Percentiles rank a stretch among this genome's conserved stretches.
phyloP scores from a whole-genome alignment of 2,113 vertebrate genomes.

The Eptesicus fuscus region DNA sequence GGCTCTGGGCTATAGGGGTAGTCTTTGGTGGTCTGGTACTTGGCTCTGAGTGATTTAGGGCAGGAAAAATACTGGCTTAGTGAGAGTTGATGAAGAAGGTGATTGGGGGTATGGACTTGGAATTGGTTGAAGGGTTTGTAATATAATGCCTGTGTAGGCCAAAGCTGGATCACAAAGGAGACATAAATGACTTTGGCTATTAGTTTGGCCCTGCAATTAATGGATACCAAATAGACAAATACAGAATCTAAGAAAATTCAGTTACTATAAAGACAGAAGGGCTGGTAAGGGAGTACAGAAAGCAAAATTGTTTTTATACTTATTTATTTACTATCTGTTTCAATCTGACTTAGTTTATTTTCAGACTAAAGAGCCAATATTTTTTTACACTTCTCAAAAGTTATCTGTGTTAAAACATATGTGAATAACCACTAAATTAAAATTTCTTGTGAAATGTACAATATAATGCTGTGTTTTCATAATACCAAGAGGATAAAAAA shows the following conservation, averaged over 20 bases:
- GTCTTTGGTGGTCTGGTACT: neutral
- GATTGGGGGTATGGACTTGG: neutral
- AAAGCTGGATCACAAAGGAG: neutral
- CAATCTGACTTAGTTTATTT: neutral
- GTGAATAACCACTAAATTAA: conserved; percentile 25
- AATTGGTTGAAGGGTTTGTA: neutral
- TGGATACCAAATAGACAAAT: neutral
- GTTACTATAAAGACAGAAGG: neutral
- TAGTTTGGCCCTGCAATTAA: neutral
- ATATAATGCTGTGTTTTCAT: conserved; percentile 25
- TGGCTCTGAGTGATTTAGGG: neutral
- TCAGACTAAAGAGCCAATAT: neutral
- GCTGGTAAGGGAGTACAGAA: neutral
- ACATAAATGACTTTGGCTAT: neutral
- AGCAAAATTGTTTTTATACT: neutral
- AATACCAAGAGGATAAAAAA: conserved; percentile 38
- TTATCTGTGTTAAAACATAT: conserved; percentile 27
- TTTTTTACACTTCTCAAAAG: conserved; percentile 6
- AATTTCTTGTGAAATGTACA: conserved; percentile 49
- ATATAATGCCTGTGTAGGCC: neutral
- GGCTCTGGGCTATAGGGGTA: neutral
- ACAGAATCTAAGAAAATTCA: neutral
- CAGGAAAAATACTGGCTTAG: neutral
- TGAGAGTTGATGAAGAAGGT: neutral
- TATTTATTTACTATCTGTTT: conserved; percentile 31